Evolutionary conservation across 1,140 invertebrate genomes (phyloP).

Genomic region (Papilio polyxenes): DNA sequence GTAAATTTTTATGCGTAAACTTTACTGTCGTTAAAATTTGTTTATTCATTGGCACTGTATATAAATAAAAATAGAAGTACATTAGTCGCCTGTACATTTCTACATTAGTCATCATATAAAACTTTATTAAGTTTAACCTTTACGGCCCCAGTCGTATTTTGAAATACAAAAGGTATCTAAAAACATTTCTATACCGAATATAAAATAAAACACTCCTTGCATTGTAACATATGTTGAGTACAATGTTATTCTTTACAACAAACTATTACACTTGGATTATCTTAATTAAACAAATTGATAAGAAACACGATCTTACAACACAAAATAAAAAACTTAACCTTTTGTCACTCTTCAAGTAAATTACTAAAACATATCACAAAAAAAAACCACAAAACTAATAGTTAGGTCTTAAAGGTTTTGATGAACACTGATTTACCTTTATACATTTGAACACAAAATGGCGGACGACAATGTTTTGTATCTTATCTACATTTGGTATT

Average conservation of each 20-base stretch:
- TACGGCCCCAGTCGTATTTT: background rate
- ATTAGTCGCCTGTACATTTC: background rate
- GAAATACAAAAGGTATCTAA: background rate
- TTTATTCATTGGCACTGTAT: background rate
- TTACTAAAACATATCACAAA: conserved; percentile 25
- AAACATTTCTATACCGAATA: background rate
- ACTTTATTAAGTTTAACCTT: background rate
- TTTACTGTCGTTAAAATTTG: background rate
- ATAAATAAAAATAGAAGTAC: background rate
- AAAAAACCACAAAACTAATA: conserved; percentile 22
- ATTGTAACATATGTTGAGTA: background rate
- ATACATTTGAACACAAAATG: conserved; percentile 43
- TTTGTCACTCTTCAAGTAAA: background rate
- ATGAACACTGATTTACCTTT: conserved; percentile 32
- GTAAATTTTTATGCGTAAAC: background rate
- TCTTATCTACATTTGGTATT: conserved; percentile 42
- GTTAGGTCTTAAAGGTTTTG: conserved; percentile 31
- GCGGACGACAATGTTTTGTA: conserved; percentile 41
- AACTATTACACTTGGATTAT: background rate
- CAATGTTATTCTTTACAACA: background rate
- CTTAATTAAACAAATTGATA: background rate
- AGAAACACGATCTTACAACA: background rate
- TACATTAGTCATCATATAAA: no score
- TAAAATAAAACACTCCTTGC: conserved; percentile 4
- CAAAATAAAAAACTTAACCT: conserved; percentile 1